phyloP scores from a whole-genome alignment of 1,140 invertebrate species.

The Ostrea edulis region DNA sequence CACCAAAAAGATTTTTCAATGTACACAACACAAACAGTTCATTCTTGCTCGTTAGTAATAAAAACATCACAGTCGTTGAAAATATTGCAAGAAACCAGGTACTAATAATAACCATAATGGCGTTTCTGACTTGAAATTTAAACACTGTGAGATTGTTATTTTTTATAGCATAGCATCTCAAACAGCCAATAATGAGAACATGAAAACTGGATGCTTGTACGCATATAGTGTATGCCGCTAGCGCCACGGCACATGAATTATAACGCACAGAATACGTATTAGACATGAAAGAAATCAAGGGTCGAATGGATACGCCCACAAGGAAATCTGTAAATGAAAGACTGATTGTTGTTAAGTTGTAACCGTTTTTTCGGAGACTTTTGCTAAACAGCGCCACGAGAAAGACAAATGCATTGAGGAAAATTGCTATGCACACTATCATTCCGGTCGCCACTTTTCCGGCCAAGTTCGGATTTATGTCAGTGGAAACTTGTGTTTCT shows the following conservation, averaged over 20 bases:
- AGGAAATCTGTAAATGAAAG: slow-evolving; percentile 6
- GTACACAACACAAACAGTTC: background rate
- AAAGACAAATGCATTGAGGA: background rate
- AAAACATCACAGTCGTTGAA: background rate
- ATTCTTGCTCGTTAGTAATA: background rate
- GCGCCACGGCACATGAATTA: background rate
- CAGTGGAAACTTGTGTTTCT: background rate
- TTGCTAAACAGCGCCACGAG: slow-evolving; percentile 1
- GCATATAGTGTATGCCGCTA: background rate
- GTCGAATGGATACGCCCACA: background rate
- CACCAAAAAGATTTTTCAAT: background rate
- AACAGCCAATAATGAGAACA: background rate
- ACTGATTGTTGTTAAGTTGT: slow-evolving; percentile 8
- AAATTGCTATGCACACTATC: background rate
- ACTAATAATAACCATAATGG: background rate
- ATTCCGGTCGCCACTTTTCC: background rate
- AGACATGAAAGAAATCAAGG: slow-evolving; percentile 14
- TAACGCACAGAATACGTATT: background rate
- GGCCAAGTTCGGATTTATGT: background rate
- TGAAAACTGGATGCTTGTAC: background rate
- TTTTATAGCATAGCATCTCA: background rate
- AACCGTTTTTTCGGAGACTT: background rate
- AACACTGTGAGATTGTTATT: background rate
- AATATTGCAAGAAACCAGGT: slow-evolving; percentile 7
- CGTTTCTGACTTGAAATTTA: slow-evolving; percentile 6